Conservation (phyloP, 2,113 vertebrate genomes). For the Ictidomys tridecemlineatus region DNA sequence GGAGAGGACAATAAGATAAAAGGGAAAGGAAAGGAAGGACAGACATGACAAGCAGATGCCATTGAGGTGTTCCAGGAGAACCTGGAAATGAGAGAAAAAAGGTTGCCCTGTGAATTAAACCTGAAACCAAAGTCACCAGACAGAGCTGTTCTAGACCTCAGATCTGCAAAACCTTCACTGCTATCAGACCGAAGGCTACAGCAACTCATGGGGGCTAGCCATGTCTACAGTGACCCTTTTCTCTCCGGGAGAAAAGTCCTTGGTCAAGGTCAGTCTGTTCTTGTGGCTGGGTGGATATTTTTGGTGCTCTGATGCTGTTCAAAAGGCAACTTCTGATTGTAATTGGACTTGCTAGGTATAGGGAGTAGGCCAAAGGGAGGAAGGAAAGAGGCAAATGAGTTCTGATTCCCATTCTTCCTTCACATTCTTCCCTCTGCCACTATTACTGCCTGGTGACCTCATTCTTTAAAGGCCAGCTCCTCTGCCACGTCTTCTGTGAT, state of each 20-base stretch:
- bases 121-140: not conserved
- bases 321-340: not conserved
- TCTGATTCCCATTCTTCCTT: not conserved
- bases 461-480: not conserved
- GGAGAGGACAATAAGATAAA: not conserved
- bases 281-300: not conserved
- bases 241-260: not conserved
- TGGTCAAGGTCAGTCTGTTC: not conserved
- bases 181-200: not conserved
- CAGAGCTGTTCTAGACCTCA: not conserved
- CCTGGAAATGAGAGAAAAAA: not conserved
- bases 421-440: not conserved
- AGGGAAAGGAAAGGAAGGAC: not conserved
- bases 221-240: not conserved
- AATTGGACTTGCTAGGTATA: not conserved
- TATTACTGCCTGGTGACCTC: not conserved
- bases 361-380: not conserved
- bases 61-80: not conserved
- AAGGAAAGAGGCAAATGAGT: not conserved
- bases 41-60: not conserved
- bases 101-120: not conserved
- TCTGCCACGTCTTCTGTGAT: not conserved
- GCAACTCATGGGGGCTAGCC: not conserved
- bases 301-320: not conserved
- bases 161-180: not conserved